These are phyloP conservation scores for Oithona nana DNA, from an alignment of 2,888 invertebrate species.

Conservation along the genomic window DNA sequence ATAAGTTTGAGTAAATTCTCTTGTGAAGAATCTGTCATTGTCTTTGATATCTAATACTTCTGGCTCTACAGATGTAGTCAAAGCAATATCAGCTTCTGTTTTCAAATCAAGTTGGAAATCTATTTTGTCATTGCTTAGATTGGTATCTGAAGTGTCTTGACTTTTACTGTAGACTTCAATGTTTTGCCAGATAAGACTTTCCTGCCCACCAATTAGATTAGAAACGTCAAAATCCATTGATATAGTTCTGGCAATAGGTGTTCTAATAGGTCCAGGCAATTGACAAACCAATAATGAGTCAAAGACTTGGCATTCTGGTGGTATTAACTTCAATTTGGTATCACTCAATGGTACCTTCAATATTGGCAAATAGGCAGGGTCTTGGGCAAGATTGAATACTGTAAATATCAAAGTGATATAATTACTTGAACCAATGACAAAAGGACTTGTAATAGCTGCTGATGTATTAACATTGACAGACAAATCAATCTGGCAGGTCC, in stretches of 20 bases:
- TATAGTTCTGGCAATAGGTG: not conserved
- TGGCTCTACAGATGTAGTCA: not conserved
- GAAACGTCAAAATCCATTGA: not conserved
- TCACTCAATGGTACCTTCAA: too few species aligned
- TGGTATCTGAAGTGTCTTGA: not conserved
- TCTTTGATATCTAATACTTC: too few species aligned
- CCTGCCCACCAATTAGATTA: not conserved
- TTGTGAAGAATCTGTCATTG: not conserved
- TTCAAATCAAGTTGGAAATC: not conserved
- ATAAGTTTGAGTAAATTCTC: not conserved
- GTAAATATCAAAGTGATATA: not conserved
- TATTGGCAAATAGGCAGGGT: not conserved
- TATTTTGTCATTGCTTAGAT: not conserved
- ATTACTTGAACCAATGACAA: not conserved
- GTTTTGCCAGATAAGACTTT: not conserved
- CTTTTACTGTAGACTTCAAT: not conserved
- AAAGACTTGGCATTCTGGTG: not conserved
- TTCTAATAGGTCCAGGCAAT: not conserved
- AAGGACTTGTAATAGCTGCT: not conserved
- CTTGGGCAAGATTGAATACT: not conserved
- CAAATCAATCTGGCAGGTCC: not conserved
- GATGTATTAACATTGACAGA: not conserved
- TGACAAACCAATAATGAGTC: not conserved
- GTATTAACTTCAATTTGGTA: too few species aligned
- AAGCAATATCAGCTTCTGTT: not conserved